Base-by-base conservation (phyloP, 1,140 invertebrate genomes). In the Drusus annulatus region DNA sequence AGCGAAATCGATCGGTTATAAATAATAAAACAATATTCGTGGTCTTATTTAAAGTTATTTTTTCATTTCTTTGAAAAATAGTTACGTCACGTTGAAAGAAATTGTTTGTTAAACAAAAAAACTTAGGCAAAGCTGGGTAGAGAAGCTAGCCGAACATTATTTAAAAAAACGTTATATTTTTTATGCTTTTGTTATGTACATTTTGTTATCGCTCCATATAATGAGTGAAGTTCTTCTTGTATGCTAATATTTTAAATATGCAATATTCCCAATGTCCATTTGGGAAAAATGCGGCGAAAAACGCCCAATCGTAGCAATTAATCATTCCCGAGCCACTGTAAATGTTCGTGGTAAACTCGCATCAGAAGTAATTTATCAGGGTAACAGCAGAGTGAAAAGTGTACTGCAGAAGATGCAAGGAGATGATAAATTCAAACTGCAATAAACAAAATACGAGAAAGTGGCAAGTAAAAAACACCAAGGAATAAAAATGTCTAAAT, bases 341-440 rank as follows among this genome's bases (percentile, higher is more conserved):
- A 19, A 71, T 71, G 68, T 71, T 51, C 25, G 8, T 21, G 6
- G 36, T 19, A 71, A 71, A 71, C 68, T 15, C 21, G 45, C 50
- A 71, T 23, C 45, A 51, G 45, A 51, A 71, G 68, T 71, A 6
- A 71, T 71, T 71, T 71, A 71, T 71, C 68, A 71, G 21, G 45
- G 45, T 50, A 71, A 51, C 68, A 52, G 68, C 68, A 71, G 45
- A 51, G 50, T 28, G 45, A 51, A 50, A 69, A 31, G 17, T 28
- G 25, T 65, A 65, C 36, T 45, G 17, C n/a, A 68, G 63, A 68
- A 36, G 28, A 36, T 36, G 28, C 63, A 45, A 31, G 16, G 28
- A 36, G 28, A 68, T 50, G 63, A 68, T 68, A 31, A 68, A 31
- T 31, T 17, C 28, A 31, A 68, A 19, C 63, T 3, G n/a, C n/a